Evolutionary conservation across 2,888 invertebrate genomes (phyloP).

Genomic region (Parnassius orleans): DNA sequence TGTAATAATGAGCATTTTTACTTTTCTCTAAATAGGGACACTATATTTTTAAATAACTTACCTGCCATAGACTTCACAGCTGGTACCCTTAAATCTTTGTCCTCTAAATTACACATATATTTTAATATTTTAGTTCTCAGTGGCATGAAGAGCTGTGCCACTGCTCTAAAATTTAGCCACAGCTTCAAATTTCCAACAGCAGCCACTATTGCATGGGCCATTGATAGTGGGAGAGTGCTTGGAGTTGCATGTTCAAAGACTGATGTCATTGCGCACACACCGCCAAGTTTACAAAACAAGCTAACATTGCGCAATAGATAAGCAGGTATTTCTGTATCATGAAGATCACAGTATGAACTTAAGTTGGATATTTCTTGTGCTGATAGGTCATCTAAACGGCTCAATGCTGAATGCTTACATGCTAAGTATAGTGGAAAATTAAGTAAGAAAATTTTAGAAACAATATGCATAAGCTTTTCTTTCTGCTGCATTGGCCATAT

Average conservation of each 20-base stretch:
- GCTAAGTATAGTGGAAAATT: slow-evolving; percentile 95
- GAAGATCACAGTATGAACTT: slow-evolving; percentile 92
- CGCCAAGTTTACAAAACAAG: slow-evolving; percentile 94
- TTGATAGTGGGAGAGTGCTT: slow-evolving; percentile 88
- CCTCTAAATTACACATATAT: slow-evolving; percentile 96
- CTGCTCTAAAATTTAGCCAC: slow-evolving; percentile 95
- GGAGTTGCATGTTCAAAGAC: slow-evolving; percentile 91
- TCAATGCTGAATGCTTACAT: slow-evolving; percentile 90
- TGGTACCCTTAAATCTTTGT: slow-evolving; percentile 93
- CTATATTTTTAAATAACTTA: slow-evolving; percentile 49
- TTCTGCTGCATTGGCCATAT: slow-evolving; percentile 90
- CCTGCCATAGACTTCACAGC: slow-evolving; percentile 96
- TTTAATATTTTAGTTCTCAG: slow-evolving; percentile 91
- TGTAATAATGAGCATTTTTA: too few relatives aligned
- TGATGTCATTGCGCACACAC: slow-evolving; percentile 91
- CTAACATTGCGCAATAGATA: slow-evolving; percentile 95
- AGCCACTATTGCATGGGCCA: slow-evolving; percentile 95
- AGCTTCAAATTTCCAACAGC: slow-evolving; percentile 95
- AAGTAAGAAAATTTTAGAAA: slow-evolving; percentile 92
- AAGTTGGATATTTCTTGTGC: slow-evolving; percentile 91
- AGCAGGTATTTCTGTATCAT: slow-evolving; percentile 96
- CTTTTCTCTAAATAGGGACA: too few relatives aligned
- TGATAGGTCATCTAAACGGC: slow-evolving; percentile 90
- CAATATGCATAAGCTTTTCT: slow-evolving; percentile 92
- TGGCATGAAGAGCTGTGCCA: slow-evolving; percentile 93